A percentile compares a stretch with the other conserved stretches of the same genome.
Evolutionary conservation across 23 tunicate genomes (phyloP).

Genomic region (Botrylloides violaceus): DNA sequence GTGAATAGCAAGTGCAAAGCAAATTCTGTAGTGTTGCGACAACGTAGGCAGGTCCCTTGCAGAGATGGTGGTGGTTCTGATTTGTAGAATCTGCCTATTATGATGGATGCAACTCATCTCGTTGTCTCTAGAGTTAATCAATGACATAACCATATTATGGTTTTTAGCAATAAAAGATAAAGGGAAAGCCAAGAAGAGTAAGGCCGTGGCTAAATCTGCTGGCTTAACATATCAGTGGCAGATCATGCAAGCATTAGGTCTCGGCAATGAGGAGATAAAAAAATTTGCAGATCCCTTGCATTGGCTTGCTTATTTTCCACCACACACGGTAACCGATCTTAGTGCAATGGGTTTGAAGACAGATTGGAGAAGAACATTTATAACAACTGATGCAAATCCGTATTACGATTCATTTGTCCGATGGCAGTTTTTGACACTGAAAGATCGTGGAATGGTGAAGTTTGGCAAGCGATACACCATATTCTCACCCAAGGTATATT

Average conservation of each 20-base stretch:
- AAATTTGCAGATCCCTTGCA: conserved; percentile 69
- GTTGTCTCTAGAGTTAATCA: too few species aligned
- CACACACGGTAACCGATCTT: conserved; percentile 56
- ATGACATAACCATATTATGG: too few species aligned
- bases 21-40: too few species aligned
- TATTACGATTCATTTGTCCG: conserved; percentile 95
- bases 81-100: too few species aligned
- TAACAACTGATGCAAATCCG: conserved; percentile 95
- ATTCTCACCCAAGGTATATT: conserved; percentile 75
- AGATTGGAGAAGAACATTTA: conserved; percentile 92
- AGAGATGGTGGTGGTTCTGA: too few species aligned
- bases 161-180: conserved; percentile 81
- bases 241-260: conserved; percentile 85
- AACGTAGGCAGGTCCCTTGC: too few species aligned
- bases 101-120: too few species aligned
- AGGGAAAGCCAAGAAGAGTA: conserved; percentile 88
- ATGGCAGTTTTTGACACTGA: conserved; percentile 90
- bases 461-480: conserved; percentile 89
- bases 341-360: conserved; percentile 83
- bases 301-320: conserved; percentile 96
- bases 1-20: too few species aligned
- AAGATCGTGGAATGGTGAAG: conserved; percentile 72
- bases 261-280: conserved; percentile 69
- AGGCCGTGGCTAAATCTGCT: conserved; percentile 91
- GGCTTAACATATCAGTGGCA: conserved; percentile 88